A percentile compares a stretch with the other conserved stretches of the same genome.
These are phyloP conservation scores for Oligia latruncula DNA, from an alignment of 2,888 invertebrate genomes.

Conservation along the genomic window DNA sequence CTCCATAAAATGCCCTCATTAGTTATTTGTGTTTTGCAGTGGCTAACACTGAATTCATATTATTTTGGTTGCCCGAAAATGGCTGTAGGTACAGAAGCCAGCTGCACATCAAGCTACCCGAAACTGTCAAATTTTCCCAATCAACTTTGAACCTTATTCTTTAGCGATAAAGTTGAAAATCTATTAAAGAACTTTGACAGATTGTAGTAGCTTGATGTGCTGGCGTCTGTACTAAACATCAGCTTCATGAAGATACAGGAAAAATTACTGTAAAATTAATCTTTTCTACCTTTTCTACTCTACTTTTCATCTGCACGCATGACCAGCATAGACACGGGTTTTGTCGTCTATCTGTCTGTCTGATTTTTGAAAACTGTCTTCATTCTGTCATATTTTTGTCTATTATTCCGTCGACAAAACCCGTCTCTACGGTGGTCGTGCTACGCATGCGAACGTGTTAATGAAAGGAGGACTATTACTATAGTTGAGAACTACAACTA, in stretches of 20 bases:
- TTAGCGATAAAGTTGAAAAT: too few relatives aligned
- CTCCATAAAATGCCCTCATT: slow-evolving; percentile 64
- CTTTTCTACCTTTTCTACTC: neutral
- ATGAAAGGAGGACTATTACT: neutral
- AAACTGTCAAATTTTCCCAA: too few relatives aligned
- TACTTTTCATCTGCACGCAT: neutral
- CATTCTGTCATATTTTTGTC: neutral
- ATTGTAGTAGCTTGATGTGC: too few relatives aligned
- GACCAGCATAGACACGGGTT: neutral
- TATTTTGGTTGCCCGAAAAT: slow-evolving; percentile 23
- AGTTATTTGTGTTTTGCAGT: slow-evolving; percentile 55
- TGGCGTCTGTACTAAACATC: neutral
- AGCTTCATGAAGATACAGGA: neutral
- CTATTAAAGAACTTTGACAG: too few relatives aligned
- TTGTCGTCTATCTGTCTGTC: neutral
- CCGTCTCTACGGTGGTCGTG: neutral
- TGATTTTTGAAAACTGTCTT: too few relatives aligned
- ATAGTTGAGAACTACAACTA: neutral
- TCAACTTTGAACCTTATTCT: too few relatives aligned
- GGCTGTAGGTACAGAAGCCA: neutral
- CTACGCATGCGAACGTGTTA: neutral
- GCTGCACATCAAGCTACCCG: too few relatives aligned
- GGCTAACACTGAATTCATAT: slow-evolving; percentile 30
- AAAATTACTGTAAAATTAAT: neutral
- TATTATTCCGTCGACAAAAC: too few relatives aligned